These are phyloP conservation scores for Catalaphyllia jardinei DNA, from an alignment of 64 coral and sea anemone species.

Conservation along the genomic window DNA sequence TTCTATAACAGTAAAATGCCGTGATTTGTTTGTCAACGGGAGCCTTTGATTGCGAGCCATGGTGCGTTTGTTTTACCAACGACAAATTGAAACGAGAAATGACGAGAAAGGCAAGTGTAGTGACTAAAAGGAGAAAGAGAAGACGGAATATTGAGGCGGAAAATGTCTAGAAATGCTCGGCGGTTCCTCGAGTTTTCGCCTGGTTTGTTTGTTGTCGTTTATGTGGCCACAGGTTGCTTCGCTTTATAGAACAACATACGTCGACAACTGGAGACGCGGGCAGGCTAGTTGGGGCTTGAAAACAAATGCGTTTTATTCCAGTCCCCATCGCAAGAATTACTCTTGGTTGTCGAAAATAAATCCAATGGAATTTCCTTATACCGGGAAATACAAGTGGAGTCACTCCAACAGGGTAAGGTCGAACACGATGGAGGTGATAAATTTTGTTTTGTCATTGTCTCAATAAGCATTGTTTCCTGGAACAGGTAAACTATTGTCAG, in stretches of 20 bases:
- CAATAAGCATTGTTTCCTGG: neutral
- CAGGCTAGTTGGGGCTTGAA: too few relatives aligned
- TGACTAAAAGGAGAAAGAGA: neutral
- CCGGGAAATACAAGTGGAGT: neutral
- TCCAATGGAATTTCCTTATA: slow-evolving; percentile 22
- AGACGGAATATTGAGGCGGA: neutral
- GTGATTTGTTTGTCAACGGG: neutral
- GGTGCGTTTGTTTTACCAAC: neutral
- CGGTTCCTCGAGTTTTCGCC: neutral
- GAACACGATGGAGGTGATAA: neutral
- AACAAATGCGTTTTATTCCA: neutral
- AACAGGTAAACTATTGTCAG: neutral
- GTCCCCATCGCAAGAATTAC: neutral
- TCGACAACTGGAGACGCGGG: neutral
- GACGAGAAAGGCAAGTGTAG: neutral
- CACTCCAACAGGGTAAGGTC: neutral
- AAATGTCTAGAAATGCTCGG: slow-evolving; percentile 47
- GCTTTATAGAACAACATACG: neutral
- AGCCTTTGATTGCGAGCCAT: neutral
- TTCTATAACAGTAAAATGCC: slow-evolving; percentile 9
- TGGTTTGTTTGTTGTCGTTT: slow-evolving; percentile 28
- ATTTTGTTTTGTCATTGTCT: slow-evolving; percentile 8
- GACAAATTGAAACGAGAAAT: neutral
- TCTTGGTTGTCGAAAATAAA: neutral
- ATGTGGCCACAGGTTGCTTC: neutral